Percentiles rank a stretch among this genome's conserved stretches.
phyloP scores from a whole-genome alignment of 1,140 invertebrate genomes.

The Lordiphosa mommai region DNA sequence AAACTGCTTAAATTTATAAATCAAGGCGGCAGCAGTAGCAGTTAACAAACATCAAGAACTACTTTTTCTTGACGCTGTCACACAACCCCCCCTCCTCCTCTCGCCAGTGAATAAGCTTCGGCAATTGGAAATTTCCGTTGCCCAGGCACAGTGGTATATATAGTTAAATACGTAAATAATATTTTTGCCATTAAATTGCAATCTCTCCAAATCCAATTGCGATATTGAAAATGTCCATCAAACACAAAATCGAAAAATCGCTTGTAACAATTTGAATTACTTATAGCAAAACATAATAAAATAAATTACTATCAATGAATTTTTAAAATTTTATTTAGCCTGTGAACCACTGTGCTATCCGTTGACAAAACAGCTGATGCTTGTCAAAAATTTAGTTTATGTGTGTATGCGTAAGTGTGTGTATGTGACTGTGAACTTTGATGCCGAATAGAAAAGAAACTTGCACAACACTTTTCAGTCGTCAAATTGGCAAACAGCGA shows the following conservation, averaged over 20 bases:
- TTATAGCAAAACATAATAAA: too few species aligned
- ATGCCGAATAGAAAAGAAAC: constrained; percentile 22
- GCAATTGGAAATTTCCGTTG: constrained; percentile 64
- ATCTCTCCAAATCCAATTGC: too few species aligned
- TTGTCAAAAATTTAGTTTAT: constrained; percentile 44
- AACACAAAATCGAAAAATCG: too few species aligned
- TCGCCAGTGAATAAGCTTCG: constrained; percentile 20
- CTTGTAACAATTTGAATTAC: too few species aligned
- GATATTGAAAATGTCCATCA: too few species aligned
- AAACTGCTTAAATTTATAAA: constrained; percentile 39
- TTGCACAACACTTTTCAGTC: constrained; percentile 37
- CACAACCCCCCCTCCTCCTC: background rate
- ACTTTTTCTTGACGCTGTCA: constrained; percentile 1
- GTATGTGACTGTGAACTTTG: constrained; percentile 26
- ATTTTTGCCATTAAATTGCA: too few species aligned
- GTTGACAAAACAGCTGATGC: constrained; percentile 62
- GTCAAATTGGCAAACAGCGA: constrained; percentile 8
- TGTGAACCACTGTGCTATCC: constrained; percentile 18
- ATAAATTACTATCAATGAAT: too few species aligned
- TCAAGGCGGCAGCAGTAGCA: constrained; percentile 28
- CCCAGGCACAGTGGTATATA: constrained; percentile 22
- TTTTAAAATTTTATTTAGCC: too few species aligned
- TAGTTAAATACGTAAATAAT: background rate
- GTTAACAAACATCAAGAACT: constrained; percentile 43
- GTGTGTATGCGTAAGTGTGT: background rate